These are phyloP conservation scores for Pseudopodoces humilis DNA, from an alignment of 2,113 vertebrate species.

Conservation along the genomic window DNA sequence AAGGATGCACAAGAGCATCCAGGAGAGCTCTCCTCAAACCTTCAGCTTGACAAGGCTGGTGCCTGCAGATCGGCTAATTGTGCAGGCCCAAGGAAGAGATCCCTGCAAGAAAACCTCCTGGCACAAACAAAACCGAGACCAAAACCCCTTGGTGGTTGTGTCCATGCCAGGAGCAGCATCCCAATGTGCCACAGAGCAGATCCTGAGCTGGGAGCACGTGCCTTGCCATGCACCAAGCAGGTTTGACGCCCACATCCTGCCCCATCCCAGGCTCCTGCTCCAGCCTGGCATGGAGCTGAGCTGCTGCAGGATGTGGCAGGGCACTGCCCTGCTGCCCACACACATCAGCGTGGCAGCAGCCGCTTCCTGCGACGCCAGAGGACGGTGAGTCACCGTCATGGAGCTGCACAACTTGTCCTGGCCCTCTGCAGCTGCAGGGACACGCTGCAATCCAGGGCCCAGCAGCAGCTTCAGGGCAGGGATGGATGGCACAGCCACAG, in stretches of 20 bases:
- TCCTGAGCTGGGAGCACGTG: neutral
- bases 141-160: fast-evolving
- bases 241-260: neutral
- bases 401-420: neutral
- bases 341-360: neutral
- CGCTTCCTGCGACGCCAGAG: neutral
- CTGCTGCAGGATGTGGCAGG: neutral
- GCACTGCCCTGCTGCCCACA: neutral
- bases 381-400: neutral
- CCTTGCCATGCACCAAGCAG: fast-evolving
- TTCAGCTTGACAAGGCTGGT: neutral
- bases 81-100: neutral
- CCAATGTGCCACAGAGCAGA: fast-evolving
- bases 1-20: neutral
- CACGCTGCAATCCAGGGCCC: neutral
- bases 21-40: neutral
- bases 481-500: neutral
- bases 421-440: neutral
- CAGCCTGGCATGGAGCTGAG: neutral
- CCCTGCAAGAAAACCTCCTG: neutral
- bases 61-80: fast-evolving
- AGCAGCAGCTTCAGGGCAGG: neutral
- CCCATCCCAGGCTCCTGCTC: fast-evolving
- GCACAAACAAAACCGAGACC: neutral
- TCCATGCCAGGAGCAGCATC: neutral